Percentiles rank a stretch among this genome's conserved stretches.
phyloP scores from a whole-genome alignment of 2,888 invertebrate species.

The Gnatocerus cornutus region DNA sequence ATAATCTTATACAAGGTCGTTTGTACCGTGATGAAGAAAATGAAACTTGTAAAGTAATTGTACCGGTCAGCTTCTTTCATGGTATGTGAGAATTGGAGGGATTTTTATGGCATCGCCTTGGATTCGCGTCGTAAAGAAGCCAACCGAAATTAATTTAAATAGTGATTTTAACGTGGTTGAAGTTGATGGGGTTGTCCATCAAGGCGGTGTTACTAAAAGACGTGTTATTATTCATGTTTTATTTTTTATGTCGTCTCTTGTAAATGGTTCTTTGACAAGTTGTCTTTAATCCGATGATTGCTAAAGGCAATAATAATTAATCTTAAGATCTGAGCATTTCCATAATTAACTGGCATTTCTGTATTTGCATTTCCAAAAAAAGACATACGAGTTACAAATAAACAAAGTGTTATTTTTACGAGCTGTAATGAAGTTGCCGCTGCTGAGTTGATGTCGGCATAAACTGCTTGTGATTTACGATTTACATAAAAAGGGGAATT shows the following conservation, averaged over 20 bases:
- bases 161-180: no score
- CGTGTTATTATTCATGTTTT: no score
- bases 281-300: constrained; percentile 8
- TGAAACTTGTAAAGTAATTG: constrained; percentile 46
- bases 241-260: constrained; percentile 8
- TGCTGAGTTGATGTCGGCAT: constrained; percentile 14
- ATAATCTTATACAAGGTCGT: constrained; percentile 48
- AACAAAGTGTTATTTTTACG: constrained; percentile 20
- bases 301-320: constrained; percentile 1
- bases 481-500: constrained; percentile 5
- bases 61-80: constrained; percentile 40
- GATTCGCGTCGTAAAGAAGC: background rate
- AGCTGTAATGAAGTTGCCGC: constrained; percentile 15
- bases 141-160: background rate
- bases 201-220: no score
- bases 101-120: constrained; percentile 5
- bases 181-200: no score
- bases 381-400: constrained; percentile 28
- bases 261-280: constrained; percentile 8
- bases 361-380: constrained; percentile 6
- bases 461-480: constrained; percentile 21
- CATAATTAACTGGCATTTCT: constrained; percentile 5
- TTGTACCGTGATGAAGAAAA: constrained; percentile 43
- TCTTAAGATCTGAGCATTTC: constrained; percentile 5
- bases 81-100: constrained; percentile 25